phyloP scores from a whole-genome alignment of 2,113 vertebrate species.

The Phycodurus eques region DNA sequence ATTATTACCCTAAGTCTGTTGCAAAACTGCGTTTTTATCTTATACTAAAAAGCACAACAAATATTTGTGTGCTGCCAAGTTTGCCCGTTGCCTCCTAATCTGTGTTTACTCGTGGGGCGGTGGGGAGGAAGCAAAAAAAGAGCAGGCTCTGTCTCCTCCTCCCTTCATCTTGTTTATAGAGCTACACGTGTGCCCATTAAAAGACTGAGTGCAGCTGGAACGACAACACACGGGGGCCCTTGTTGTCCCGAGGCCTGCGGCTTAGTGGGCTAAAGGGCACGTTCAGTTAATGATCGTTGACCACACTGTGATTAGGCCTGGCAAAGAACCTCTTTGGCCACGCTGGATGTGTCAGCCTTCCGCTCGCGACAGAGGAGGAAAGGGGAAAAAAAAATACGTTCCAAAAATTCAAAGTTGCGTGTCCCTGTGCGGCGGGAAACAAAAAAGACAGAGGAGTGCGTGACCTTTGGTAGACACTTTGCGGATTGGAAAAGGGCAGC shows the following conservation, averaged over 20 bases:
- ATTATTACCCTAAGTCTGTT: not conserved
- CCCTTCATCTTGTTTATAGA: conserved; percentile 50
- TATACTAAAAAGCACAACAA: not conserved
- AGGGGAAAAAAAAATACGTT: not conserved
- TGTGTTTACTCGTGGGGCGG: conserved; percentile 30
- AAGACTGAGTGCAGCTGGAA: conserved; percentile 40
- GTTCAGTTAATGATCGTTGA: conserved; percentile 6
- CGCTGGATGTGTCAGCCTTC: not conserved
- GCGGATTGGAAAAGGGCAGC: conserved; percentile 32
- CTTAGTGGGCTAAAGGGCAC: conserved; percentile 43
- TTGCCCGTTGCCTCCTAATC: conserved; percentile 9
- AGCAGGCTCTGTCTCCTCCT: conserved; percentile 26
- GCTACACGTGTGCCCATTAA: conserved; percentile 53
- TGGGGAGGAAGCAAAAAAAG: conserved; percentile 8
- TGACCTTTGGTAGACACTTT: conserved; percentile 47
- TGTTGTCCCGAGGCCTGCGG: conserved; percentile 34
- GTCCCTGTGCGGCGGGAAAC: not conserved
- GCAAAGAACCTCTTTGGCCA: not conserved
- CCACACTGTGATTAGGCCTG: not conserved
- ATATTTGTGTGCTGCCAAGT: not conserved
- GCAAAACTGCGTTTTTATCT: not conserved
- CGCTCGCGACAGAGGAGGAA: not conserved
- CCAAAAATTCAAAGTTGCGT: not conserved
- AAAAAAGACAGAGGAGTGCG: conserved; percentile 8
- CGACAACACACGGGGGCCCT: conserved; percentile 23